These are phyloP conservation scores for Globodera ellingtonae DNA, from an alignment of 1,140 invertebrate genomes.

Conservation along the genomic window DNA sequence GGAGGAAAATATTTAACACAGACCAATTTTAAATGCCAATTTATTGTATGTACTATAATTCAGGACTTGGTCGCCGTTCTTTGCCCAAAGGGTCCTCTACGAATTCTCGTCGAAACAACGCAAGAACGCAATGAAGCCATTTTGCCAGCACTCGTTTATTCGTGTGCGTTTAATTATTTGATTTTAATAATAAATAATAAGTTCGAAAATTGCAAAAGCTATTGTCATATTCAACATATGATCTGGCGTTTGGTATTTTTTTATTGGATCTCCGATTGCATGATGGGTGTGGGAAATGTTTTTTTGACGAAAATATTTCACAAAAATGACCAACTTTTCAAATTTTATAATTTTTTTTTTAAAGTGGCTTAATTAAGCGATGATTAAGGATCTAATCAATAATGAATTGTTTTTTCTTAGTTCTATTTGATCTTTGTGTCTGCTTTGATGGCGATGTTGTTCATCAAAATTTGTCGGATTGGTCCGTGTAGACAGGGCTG, in stretches of 20 bases:
- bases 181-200: no score
- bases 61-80: slow-evolving; percentile 85
- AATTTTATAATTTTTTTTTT: no score
- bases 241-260: no score
- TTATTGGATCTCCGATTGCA: no score
- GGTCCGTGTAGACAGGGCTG: slow-evolving; percentile 95
- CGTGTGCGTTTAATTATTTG: slow-evolving; percentile 51
- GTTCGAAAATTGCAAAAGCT: no score
- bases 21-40: no score
- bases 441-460: slow-evolving; percentile 96
- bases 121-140: slow-evolving; percentile 98
- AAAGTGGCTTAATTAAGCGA: no score
- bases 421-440: slow-evolving; percentile 95
- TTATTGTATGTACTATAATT: neutral
- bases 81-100: slow-evolving; percentile 78
- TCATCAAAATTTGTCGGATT: slow-evolving; percentile 98
- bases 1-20: neutral
- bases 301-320: no score
- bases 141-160: slow-evolving; percentile 96
- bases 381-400: neutral
- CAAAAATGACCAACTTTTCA: no score
- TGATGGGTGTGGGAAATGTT: no score
- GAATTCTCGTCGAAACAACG: slow-evolving; percentile 96
- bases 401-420: slow-evolving; percentile 66
- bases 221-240: no score